Conservation (phyloP, 2,113 vertebrate genomes). For the Gorsachius goisagi region DNA sequence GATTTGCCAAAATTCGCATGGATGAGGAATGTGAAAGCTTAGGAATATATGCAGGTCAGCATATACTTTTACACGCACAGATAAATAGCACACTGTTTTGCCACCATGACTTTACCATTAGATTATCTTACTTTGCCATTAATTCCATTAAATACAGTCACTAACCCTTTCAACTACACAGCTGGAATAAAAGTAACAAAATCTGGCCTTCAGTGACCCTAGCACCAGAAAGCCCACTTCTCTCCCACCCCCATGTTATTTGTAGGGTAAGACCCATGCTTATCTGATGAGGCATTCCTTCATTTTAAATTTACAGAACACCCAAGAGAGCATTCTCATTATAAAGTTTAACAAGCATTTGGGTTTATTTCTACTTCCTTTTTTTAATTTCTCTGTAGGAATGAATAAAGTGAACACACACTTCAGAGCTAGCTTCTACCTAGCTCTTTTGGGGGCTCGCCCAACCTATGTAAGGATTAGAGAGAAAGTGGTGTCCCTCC, state of each 20-base stretch:
- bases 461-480: neutral
- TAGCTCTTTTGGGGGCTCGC: neutral
- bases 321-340: rapidly evolving
- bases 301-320: neutral
- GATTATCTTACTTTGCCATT: neutral
- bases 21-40: slow-evolving; percentile 32
- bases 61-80: neutral
- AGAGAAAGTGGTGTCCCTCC: neutral
- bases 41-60: neutral
- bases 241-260: neutral
- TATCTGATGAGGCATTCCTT: neutral
- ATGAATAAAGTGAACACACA: neutral
- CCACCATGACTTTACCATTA: neutral
- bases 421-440: neutral
- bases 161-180: neutral
- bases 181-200: neutral
- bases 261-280: neutral
- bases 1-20: slow-evolving; percentile 2
- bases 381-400: neutral
- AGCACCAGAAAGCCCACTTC: neutral
- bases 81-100: neutral
- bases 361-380: neutral
- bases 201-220: neutral
- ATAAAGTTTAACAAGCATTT: neutral
- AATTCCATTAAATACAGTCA: neutral